phyloP scores from a whole-genome alignment of 1,140 invertebrate species.

The silkworm (Bombyx mori) region ASM3026992v2 NC_085132.1:5438501-5439000 shows the following conservation, averaged over 20 bases:
- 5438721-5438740: conserved; percentile 14
- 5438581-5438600: conserved; percentile 47
- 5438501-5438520: conserved; percentile 36
- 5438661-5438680: conserved; percentile 14
- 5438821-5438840: conserved; percentile 11
- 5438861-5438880: conserved; percentile 18
- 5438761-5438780: conserved; percentile 10
- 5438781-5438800: conserved; percentile 10
- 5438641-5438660: conserved; percentile 39
- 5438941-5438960: conserved; percentile 38
- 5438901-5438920: conserved; percentile 35
- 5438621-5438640: conserved; percentile 47
- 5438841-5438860: conserved; percentile 3
- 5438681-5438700: not conserved
- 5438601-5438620: conserved; percentile 42
- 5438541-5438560: conserved; percentile 36
- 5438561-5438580: conserved; percentile 35
- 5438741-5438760: conserved; percentile 14
- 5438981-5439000: conserved; percentile 25
- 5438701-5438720: conserved; percentile 19
- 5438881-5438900: conserved; percentile 29
- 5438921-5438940: conserved; percentile 17
- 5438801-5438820: not conserved
- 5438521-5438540: conserved; percentile 37
- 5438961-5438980: conserved; percentile 43